Base-by-base conservation (phyloP, 2,888 invertebrate species). In the Chirona hameri region DNA sequence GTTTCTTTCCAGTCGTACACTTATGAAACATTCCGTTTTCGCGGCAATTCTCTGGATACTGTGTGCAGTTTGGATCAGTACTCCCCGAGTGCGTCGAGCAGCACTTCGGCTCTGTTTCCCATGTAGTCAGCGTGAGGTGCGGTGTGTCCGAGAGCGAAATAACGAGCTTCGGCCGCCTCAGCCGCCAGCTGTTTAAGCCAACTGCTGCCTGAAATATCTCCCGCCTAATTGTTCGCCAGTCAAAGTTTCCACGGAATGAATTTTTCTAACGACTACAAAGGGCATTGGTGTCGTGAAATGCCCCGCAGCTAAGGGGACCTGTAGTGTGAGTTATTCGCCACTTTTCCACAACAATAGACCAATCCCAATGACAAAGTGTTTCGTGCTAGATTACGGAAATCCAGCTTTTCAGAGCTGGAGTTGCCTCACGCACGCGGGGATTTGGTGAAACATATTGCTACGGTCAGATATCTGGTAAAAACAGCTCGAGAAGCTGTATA, bases 241-340 rank as follows among this genome's bases (percentile, higher is more conserved):
- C 31, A 72, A 72, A 72, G 72, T 72, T 72, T 27, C 31, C 15
- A 9, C 72, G 18, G 72, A 31, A 72, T 72, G 72, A 72, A 72
- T 72, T 72, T 31, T 72, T 31, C 72, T 31, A 72, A 72, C 72
- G 72, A 72, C 72, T 31, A 72, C 31, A 72, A 72, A 72, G 31
- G 72, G 72, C 72, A 72, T 31, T 72, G 72, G 72, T 29, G 27
- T 72, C 14, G 72, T 27, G 72, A 29, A 72, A 29, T 72, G 72
- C 18, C 18, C 18, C 72, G 5, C 29, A 72, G 72, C 27, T 31
- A 18, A 72, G 72, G 72, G 72, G 72, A 72, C 72, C 31, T 72
- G 31, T 31, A 31, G 31, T 72, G 31, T 72, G 72, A 72, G 72
- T 72, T 72, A 72, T 72, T 31, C 72, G 18, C 72, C 72, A 72